Conservation (phyloP, 2,888 invertebrate genomes). For the Netelia inedita region DNA sequence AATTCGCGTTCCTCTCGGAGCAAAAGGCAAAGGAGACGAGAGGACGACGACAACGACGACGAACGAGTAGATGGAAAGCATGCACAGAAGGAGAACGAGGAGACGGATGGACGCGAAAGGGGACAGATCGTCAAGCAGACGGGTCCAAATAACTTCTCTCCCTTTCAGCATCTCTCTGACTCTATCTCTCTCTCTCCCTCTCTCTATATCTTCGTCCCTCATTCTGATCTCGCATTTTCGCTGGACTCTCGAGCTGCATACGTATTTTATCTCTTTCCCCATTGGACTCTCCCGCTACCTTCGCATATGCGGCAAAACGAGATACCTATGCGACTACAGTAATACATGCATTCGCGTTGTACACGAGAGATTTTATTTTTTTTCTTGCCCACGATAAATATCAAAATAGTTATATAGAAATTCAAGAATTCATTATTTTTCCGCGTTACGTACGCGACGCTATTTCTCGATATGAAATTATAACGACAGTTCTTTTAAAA, state of each 20-base stretch:
- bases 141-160: conserved; percentile 76
- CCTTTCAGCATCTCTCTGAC: conserved; percentile 58
- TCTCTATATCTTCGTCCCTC: conserved; percentile 12
- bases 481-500: too few species aligned
- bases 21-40: conserved; percentile 52
- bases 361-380: neutral
- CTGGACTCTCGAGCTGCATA: conserved; percentile 53
- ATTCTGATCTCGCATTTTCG: conserved; percentile 43
- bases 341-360: conserved; percentile 15
- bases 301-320: conserved; percentile 46
- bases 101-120: conserved; percentile 69
- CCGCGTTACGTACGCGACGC: neutral
- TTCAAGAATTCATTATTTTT: too few species aligned
- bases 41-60: conserved; percentile 18
- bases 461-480: neutral
- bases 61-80: conserved; percentile 44
- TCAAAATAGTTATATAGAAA: neutral
- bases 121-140: conserved; percentile 76
- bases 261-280: conserved; percentile 57
- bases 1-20: conserved; percentile 62
- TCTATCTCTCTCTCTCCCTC: conserved; percentile 42
- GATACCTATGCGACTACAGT: conserved; percentile 35
- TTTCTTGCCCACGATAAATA: neutral
- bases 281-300: conserved; percentile 41
- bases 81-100: conserved; percentile 59